phyloP scores from a whole-genome alignment of 2,113 vertebrate genomes.

The Ciconia boyciana region DNA sequence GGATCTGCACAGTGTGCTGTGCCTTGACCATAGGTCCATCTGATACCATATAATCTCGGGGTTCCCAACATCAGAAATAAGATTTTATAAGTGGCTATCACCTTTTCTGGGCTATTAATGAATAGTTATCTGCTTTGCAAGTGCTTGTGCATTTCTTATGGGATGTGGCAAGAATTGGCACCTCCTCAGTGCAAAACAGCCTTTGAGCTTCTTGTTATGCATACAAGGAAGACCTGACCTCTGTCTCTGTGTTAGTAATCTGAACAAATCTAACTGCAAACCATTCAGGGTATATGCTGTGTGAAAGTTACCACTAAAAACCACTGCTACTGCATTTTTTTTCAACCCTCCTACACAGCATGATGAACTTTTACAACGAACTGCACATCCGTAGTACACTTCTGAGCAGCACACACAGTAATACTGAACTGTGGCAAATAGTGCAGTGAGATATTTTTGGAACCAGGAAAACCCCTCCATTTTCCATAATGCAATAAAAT shows the following conservation, averaged over 20 bases:
- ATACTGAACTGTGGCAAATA: not conserved
- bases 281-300: not conserved
- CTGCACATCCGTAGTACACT: not conserved
- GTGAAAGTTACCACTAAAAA: not conserved
- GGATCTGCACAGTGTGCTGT: accelerated
- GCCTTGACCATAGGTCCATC: not conserved
- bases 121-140: not conserved
- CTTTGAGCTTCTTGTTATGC: not conserved
- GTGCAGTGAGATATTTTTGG: not conserved
- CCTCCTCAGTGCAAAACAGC: not conserved
- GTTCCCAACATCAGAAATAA: not conserved
- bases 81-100: not conserved
- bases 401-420: not conserved
- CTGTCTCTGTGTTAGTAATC: not conserved
- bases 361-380: not conserved
- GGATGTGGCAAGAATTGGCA: not conserved
- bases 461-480: not conserved
- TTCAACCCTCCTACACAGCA: not conserved
- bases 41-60: accelerated
- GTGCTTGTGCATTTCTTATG: not conserved
- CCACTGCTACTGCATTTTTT: not conserved
- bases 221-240: not conserved
- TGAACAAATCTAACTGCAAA: not conserved
- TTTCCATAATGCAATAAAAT: not conserved
- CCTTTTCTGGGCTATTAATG: not conserved